Base-by-base conservation (phyloP, 2,888 invertebrate genomes). In the Sylvicola cinctus region DNA sequence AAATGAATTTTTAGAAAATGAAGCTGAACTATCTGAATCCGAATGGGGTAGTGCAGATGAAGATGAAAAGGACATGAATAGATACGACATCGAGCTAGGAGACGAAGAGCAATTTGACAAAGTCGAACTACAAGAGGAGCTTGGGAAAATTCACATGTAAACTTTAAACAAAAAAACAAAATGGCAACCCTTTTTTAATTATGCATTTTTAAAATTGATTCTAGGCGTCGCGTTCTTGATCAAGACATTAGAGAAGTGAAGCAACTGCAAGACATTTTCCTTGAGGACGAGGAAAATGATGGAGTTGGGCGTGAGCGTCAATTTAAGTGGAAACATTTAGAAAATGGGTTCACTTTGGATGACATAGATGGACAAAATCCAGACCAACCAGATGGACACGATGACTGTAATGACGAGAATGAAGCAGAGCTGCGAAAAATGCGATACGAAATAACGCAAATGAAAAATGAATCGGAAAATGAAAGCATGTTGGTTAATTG, bases 11-110 rank as follows among this genome's bases (percentile, higher is more conserved):
- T 64, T 91, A 35, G 91, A 93, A 43, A 68, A 75, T 27, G 91
- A 93, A 58, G 91, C 91, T 0, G 91, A 91, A 48, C 56, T 93
- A 23, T 85, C 87, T 0, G 91, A 88, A 48, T 84, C 81, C 3
- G 88, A 88, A 43, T 83, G 78, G 73, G 84, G 74, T 1, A 84
- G 84, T 31, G 87, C 72, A 0, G 88, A 88, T 48, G 90, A 83
- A 55, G 84, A 88, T 52, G 84, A 87, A 55, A 67, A 67, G 25
- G 74, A 70, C 36, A 54, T 79, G 46, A 88, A 90, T 50, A 62
- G 67, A 34, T 67, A 87, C 54, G 90, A 91, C 51, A 60, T 68
- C 3, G 90, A 91, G 52, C 73, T 70, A 37, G 91, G 80, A 0
- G 91, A 93, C 45, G 66, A 69, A 10, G 91, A 91, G 38, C 66